These are phyloP conservation scores for Pogonus chalceus DNA, from an alignment of 1,140 invertebrate species.

Conservation along the genomic window DNA sequence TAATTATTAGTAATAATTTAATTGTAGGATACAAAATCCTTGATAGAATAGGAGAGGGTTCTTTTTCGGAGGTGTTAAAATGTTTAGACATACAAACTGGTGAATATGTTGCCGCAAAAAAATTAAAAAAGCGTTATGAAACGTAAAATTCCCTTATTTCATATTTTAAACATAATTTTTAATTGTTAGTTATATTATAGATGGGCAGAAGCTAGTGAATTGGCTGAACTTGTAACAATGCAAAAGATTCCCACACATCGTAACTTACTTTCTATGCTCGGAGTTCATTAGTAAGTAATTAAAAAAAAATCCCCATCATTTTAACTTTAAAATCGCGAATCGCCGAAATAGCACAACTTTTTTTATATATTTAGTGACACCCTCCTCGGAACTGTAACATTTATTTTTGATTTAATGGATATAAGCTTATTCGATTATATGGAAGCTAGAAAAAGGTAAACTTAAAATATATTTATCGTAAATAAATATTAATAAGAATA, in stretches of 20 bases:
- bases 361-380: slow-evolving; percentile 40
- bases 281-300: slow-evolving; percentile 49
- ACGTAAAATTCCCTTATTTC: too few species aligned
- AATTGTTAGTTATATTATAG: slow-evolving; percentile 27
- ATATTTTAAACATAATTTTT: slow-evolving; percentile 11
- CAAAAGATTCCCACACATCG: slow-evolving; percentile 45
- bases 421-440: slow-evolving; percentile 59
- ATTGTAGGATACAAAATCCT: slow-evolving; percentile 45
- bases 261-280: slow-evolving; percentile 51
- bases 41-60: slow-evolving; percentile 52
- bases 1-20: not conserved
- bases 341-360: slow-evolving; percentile 16
- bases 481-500: too few species aligned
- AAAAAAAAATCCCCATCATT: too few species aligned
- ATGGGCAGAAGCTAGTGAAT: slow-evolving; percentile 43
- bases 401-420: slow-evolving; percentile 60
- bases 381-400: slow-evolving; percentile 41
- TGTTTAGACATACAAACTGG: slow-evolving; percentile 47
- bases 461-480: not conserved
- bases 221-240: slow-evolving; percentile 51
- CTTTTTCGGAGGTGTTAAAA: slow-evolving; percentile 59
- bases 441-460: slow-evolving; percentile 38
- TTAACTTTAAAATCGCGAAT: too few species aligned
- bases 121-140: slow-evolving; percentile 51
- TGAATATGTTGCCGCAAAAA: slow-evolving; percentile 49